Base-by-base conservation (phyloP, 2,888 invertebrate species). In the Drosophila suboccidentalis region DNA sequence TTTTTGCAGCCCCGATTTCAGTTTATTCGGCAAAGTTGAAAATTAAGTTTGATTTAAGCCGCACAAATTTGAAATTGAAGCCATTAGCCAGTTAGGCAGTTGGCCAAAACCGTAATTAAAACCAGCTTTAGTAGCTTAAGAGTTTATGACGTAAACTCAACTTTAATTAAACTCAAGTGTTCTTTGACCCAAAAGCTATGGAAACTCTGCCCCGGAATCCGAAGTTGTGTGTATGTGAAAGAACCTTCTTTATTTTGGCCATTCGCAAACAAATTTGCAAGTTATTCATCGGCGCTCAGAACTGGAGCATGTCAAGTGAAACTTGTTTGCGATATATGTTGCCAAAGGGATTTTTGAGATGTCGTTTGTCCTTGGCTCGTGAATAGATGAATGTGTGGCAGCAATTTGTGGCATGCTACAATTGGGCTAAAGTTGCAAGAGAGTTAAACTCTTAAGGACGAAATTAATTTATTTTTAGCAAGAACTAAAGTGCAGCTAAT, bases 141-240 rank as follows among this genome's bases (percentile, higher is more conserved):
- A 84, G 64, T 70, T 87, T 70, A 70, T 61, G 70, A 75, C 38
- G 61, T 61, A 53, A 79, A 72, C 61, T 79, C 65, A 54, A 59
- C 66, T 87, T 87, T 89, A 84, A 84, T 84, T 89, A 84, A 89
- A 87, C 65, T 82, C 88, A 87, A 89, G 80, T 74, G 69, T 67
- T 71, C 59, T 62, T 59, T 57, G 54, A 63, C 57, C 65, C 70
- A 64, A 74, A 71, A 34, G 29, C 47, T 46, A 41, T 34, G 38
- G 53, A 29, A 54, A 51, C 36, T 17, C 19, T 34, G 9, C 13
- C 10, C 17, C n/a, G 13, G 46, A 38, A 32, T 47, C 8, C 10
- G 15, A 11, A 49, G 17, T 1, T 13, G 9, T 32, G 49, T 36
- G 17, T 32, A 19, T 46, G 34, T 50, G 54, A 29, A 34, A 26